Base-by-base conservation (phyloP, 1,140 invertebrate species). In the Zaprionus gabonicus region DNA sequence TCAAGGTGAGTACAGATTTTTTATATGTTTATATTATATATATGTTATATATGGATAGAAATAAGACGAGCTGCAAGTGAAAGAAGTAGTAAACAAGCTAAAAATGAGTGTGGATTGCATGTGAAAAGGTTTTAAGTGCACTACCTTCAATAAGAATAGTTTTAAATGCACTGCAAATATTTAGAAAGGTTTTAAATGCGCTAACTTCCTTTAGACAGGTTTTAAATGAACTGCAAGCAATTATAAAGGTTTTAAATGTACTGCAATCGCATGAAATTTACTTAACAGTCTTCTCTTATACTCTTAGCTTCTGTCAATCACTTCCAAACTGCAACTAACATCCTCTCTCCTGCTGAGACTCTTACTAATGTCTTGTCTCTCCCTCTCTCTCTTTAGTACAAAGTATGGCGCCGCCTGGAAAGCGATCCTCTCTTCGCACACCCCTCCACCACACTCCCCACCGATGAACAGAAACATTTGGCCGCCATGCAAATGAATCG, bases 341-440 rank as follows among this genome's bases (percentile, higher is more conserved):
- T 41, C 15, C 38, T 41, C 38, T 41, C 15, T 41, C 0, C 38
- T 41, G 38, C 15, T 41, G 5, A 4, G 38, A 34, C 3, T 20
- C 0, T 28, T 28, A 56, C 51, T 25, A 62, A 25, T 71, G 6
- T 17, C 34, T 44, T 7, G n/a, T n/a, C 46, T 4, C 10, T 60
- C 13, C 10, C 27, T 65, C 36, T 5, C 25, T 55, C 7, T 67
- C 81, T 95, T 41, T 91, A 98, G 97, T 95, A 96, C 82, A 95
- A 95, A 91, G 94, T 98, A 72, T 98, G 96, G 96, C 94, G 95
- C 27, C 95, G 95, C 4, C 91, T 99, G 38, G 95, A 97, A 93
- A 95, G 94, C n/a, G 96, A 98, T 92, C 96, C 97, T 6, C 82
- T 96, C 0, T 99, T 99, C 92, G 94, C 95, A 38, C 93, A 94